Evolutionary conservation across 2,888 invertebrate species (phyloP), one percentile per base, ranked within the genome.

Genomic region (Trissoscelio sp.): DNA sequence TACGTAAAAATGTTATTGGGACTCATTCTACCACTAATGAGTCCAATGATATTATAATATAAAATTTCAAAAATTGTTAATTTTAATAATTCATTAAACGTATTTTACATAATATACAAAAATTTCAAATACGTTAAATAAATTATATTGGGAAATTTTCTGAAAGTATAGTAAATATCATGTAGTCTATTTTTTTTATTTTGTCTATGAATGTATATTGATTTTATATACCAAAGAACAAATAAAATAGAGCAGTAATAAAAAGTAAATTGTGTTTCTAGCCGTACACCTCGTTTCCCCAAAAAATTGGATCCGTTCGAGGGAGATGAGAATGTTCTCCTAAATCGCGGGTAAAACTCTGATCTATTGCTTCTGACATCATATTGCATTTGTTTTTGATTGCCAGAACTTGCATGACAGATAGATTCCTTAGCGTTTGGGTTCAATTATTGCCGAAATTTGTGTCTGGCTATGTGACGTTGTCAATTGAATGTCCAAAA

Each of bases 301-400:
- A 86, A 87, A 88, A 89, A 88, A 86, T 88, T 90, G 89, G 88
- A 88, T 85, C 89, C 90, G 73, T 89, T 89, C 85, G 84, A 87
- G 85, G 85, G 84, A 86, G 86, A 86, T 83, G 87, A 85, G 85
- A 86, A 85, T 86, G 84, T 85, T 85, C 89, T 88, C 83, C 85
- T 87, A 83, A 88, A 85, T 81, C 86, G 85, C 84, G 88, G 89
- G 89, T 89, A 89, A 89, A 83, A 57, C 4, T 67, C 14, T 51
- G 57, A 57, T n/a, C n/a, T 67, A 67, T 57, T 66, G 82, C 75
- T 82, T 79, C 48, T 81, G 60, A 73, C 20, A 73, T 69, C 60
- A 74, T 37, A 16, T 46, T 64, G 44, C 73, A 24, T 79, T 67
- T 53, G 18, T 73, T 79, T 73, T 79, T 34, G 3, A 44, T 0